A percentile compares a stretch with the other conserved stretches of the same genome.
Conservation (phyloP, 2,113 vertebrate species). For the Panurus biarmicus region DNA sequence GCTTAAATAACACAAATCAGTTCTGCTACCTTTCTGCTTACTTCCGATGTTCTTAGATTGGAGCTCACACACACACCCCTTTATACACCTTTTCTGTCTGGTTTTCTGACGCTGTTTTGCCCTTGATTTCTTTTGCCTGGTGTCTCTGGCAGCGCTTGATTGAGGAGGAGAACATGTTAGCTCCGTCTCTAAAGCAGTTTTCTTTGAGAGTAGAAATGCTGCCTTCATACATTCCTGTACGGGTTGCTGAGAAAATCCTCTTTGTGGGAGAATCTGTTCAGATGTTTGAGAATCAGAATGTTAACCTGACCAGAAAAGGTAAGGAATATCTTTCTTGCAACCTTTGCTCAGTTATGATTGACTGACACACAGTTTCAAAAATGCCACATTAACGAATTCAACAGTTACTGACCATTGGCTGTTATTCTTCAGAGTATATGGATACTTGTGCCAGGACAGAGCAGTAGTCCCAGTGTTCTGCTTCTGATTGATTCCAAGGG, state of each 20-base stretch:
- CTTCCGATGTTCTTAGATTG: neutral
- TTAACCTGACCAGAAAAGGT: slow-evolving; percentile 89
- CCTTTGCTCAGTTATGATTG: neutral
- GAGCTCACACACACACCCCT: neutral
- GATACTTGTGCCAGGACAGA: neutral
- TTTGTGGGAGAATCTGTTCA: slow-evolving; percentile 98
- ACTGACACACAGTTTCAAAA: neutral
- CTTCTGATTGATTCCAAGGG: neutral
- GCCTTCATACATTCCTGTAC: slow-evolving; percentile 91
- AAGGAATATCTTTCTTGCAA: neutral
- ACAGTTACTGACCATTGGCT: neutral
- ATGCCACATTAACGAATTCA: neutral
- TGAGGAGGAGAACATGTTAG: slow-evolving; percentile 98
- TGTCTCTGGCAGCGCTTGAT: slow-evolving; percentile 81
- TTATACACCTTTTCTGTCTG: neutral
- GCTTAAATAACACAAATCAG: neutral
- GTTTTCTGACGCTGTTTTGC: neutral
- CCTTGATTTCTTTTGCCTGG: neutral
- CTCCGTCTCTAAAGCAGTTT: slow-evolving; percentile 95
- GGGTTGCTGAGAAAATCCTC: slow-evolving; percentile 96
- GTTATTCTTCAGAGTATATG: neutral
- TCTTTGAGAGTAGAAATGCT: slow-evolving; percentile 92
- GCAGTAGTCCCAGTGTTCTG: neutral
- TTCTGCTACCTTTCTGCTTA: neutral
- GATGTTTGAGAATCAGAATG: slow-evolving; percentile 98